Conservation (phyloP, 2,888 invertebrate species). For the Melinaea marsaeus region DNA sequence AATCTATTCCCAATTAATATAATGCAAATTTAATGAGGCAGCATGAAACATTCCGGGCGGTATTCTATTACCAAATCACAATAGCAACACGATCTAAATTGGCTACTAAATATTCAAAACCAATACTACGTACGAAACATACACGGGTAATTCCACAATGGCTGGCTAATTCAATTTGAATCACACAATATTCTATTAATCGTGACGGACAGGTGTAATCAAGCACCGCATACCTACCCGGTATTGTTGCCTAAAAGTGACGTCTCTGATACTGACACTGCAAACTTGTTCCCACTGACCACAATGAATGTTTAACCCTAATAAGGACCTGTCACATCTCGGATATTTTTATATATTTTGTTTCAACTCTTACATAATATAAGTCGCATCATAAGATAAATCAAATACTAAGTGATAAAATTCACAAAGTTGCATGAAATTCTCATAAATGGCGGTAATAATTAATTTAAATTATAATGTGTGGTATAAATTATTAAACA, state of each 20-base stretch:
- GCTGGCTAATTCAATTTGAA: slow-evolving; percentile 72
- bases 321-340: not conserved
- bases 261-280: slow-evolving; percentile 39
- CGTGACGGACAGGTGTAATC: slow-evolving; percentile 76
- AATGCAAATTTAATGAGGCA: slow-evolving; percentile 29
- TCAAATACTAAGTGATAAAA: not conserved
- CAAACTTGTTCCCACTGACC: slow-evolving; percentile 23
- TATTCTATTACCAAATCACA: slow-evolving; percentile 44
- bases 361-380: no score
- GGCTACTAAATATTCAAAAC: slow-evolving; percentile 72
- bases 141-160: slow-evolving; percentile 67
- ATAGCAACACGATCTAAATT: slow-evolving; percentile 62
- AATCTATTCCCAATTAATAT: slow-evolving; percentile 26
- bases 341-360: no score
- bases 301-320: not conserved
- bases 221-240: slow-evolving; percentile 50
- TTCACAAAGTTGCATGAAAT: not conserved
- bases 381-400: no score
- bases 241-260: slow-evolving; percentile 46
- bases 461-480: not conserved
- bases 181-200: slow-evolving; percentile 76
- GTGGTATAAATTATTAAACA: not conserved
- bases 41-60: slow-evolving; percentile 28
- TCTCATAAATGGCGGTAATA: not conserved
- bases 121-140: slow-evolving; percentile 64